Conservation (phyloP, 2,113 vertebrate genomes). For the Myotis davidii region DNA sequence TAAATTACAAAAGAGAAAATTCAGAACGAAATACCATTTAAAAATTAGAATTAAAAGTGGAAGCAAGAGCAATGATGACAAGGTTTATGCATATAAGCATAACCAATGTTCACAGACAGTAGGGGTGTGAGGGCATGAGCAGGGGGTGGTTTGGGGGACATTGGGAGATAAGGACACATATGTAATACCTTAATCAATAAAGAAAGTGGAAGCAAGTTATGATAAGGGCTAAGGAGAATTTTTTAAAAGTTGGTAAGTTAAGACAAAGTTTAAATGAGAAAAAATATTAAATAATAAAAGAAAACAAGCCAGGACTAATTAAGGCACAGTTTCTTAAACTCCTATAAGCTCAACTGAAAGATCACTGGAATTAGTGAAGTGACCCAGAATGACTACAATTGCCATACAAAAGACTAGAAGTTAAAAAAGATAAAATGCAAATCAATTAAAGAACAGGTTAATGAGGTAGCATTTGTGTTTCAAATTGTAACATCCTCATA, state of each 20-base stretch:
- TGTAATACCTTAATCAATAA: too few relatives aligned
- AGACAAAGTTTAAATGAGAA: background rate
- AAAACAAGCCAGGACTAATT: background rate
- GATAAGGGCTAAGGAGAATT: background rate
- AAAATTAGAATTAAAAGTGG: background rate
- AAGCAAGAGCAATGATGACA: background rate
- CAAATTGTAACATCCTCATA: constrained; percentile 1
- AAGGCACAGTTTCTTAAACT: background rate
- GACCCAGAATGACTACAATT: background rate
- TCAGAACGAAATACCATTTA: background rate
- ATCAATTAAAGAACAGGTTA: constrained; percentile 55
- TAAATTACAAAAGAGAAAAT: background rate
- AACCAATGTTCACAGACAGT: too few relatives aligned
- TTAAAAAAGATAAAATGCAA: constrained; percentile 8
- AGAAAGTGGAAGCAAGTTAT: background rate
- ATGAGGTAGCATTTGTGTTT: constrained; percentile 28
- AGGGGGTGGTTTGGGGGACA: too few relatives aligned
- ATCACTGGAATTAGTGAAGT: background rate
- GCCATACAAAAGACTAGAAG: background rate
- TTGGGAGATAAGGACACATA: too few relatives aligned
- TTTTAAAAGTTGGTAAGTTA: background rate
- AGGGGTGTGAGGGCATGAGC: too few relatives aligned
- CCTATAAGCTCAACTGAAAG: background rate
- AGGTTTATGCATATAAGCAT: too few relatives aligned
- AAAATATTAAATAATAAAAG: background rate